phyloP scores from a whole-genome alignment of 2,888 invertebrate species.

The Rotaria sp. region DNA sequence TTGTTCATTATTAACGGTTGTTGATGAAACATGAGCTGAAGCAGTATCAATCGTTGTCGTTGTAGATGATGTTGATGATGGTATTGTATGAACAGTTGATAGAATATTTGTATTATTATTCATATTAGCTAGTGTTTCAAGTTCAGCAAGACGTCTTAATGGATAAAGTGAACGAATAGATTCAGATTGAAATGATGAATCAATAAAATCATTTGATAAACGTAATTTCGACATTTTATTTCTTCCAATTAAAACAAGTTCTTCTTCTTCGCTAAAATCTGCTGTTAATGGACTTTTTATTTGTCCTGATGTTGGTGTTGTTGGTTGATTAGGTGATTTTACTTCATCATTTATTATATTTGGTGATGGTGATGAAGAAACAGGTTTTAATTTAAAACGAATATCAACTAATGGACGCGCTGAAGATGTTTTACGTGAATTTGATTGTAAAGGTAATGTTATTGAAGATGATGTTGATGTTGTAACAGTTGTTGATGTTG shows the following conservation, averaged over 20 bases:
- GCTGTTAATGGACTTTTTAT: constrained; percentile 5
- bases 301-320: background rate
- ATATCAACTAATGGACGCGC: constrained; percentile 17
- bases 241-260: background rate
- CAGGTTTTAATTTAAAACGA: constrained; percentile 8
- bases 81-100: no score
- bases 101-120: constrained; percentile 11
- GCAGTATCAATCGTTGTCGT: constrained; percentile 3
- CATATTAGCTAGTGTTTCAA: constrained; percentile 14
- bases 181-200: background rate
- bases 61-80: background rate
- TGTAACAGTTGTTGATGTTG: background rate
- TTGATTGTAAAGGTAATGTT: background rate
- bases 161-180: constrained; percentile 12
- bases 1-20: background rate
- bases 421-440: background rate
- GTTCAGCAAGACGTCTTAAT: background rate
- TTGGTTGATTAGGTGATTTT: background rate
- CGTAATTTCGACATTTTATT: constrained; percentile 24
- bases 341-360: background rate
- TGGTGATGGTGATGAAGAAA: background rate
- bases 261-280: constrained; percentile 22
- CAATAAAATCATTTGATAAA: constrained; percentile 20
- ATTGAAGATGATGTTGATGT: background rate
- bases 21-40: background rate